A percentile compares a stretch with the other conserved stretches of the same genome.
Conservation (phyloP, 2,888 invertebrate species). For the Idaea aversata region DNA sequence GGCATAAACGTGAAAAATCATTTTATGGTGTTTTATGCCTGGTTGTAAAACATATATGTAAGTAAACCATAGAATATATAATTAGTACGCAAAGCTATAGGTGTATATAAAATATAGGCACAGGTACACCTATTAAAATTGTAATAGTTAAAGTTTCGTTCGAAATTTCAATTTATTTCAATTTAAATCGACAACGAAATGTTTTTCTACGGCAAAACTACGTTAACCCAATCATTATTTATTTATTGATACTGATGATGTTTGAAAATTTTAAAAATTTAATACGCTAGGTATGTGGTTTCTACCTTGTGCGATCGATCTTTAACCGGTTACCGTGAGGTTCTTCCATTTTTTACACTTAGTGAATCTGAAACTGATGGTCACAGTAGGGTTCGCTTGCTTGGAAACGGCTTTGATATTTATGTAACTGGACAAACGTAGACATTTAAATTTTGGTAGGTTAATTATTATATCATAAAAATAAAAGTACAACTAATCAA, state of each 20-base stretch:
- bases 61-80: neutral
- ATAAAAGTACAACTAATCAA: too few species aligned
- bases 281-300: neutral
- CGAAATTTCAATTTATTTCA: too few species aligned
- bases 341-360: neutral
- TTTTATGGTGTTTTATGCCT: neutral
- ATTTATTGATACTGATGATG: neutral
- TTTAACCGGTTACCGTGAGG: neutral
- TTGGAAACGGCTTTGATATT: too few species aligned
- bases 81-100: too few species aligned
- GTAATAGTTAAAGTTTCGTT: too few species aligned
- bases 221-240: neutral
- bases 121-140: too few species aligned
- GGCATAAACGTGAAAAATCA: neutral
- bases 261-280: neutral
- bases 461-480: too few species aligned
- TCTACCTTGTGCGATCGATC: neutral
- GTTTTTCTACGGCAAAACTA: too few species aligned
- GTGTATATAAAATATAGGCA: too few species aligned
- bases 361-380: neutral
- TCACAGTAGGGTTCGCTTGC: neutral
- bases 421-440: too few species aligned
- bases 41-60: neutral
- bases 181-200: too few species aligned
- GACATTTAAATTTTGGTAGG: too few species aligned